Conservation (phyloP, 2,888 invertebrate species). For the Boloria selene region DNA sequence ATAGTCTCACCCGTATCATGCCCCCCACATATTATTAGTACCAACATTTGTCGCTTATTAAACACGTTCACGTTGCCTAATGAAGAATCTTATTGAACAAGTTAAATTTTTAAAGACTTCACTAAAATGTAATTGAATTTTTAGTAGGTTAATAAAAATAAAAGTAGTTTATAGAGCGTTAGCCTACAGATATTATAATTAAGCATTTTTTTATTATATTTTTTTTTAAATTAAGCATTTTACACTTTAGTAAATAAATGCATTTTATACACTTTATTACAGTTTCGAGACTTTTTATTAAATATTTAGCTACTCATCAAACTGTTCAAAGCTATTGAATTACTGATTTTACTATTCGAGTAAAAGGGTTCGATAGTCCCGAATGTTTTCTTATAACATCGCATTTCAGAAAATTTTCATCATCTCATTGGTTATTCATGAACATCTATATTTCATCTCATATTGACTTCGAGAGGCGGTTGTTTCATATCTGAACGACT, state of each 20-base stretch:
- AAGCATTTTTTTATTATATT: too few species aligned
- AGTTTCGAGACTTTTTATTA: not conserved
- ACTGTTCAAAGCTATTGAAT: not conserved
- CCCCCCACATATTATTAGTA: conserved; percentile 26
- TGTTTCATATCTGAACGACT: conserved; percentile 19
- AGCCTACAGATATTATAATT: too few species aligned
- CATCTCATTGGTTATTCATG: conserved; percentile 37
- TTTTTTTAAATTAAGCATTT: too few species aligned
- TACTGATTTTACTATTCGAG: conserved; percentile 36
- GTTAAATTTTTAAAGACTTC: not conserved
- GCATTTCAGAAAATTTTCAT: conserved; percentile 27
- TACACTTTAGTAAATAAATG: too few species aligned
- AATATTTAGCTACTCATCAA: not conserved
- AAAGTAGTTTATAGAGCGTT: too few species aligned
- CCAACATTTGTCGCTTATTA: conserved; percentile 46
- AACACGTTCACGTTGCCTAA: conserved; percentile 27
- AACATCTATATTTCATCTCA: conserved; percentile 35
- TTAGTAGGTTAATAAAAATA: too few species aligned
- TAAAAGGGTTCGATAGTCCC: conserved; percentile 42
- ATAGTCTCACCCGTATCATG: conserved; percentile 24
- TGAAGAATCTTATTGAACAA: conserved; percentile 7
- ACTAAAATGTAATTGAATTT: not conserved
- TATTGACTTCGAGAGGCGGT: conserved; percentile 27
- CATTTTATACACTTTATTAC: not conserved
- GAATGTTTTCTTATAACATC: conserved; percentile 50